Percentiles rank a stretch among this genome's conserved stretches.
Evolutionary conservation across 2,113 vertebrate species (phyloP).

Genomic region (Lota lota): DNA sequence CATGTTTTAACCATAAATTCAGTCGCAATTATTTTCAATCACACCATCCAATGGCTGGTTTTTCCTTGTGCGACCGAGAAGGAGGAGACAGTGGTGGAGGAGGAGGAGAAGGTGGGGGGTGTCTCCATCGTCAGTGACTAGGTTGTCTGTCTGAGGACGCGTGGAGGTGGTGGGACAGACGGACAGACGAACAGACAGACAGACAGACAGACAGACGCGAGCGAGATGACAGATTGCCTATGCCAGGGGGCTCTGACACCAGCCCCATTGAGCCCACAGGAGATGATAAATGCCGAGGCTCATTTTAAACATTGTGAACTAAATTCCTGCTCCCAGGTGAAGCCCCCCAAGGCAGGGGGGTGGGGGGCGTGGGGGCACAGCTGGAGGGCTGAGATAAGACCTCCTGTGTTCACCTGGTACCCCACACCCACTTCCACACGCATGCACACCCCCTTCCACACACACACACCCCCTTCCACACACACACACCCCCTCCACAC

Average conservation of each 20-base stretch:
- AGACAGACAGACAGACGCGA: conserved; percentile 36
- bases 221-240: conserved; percentile 58
- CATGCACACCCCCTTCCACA: background rate
- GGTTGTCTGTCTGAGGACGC: conserved; percentile 62
- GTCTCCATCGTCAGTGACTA: conserved; percentile 51
- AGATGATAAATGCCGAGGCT: conserved; percentile 71
- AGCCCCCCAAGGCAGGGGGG: conserved; percentile 1
- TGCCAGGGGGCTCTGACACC: conserved; percentile 49
- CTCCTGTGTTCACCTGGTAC: conserved; percentile 19
- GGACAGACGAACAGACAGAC: conserved; percentile 1
- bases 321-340: conserved; percentile 55
- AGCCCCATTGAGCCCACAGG: conserved; percentile 52
- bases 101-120: background rate
- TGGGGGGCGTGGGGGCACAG: conserved; percentile 32
- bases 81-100: no score
- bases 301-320: conserved; percentile 75
- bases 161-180: conserved; percentile 2
- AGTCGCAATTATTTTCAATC: no score
- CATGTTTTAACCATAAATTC: no score
- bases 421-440: conserved; percentile 26
- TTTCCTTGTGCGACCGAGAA: no score
- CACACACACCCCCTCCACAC: background rate
- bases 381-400: conserved; percentile 61
- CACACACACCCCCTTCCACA: no score
- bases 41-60: no score